phyloP scores from a whole-genome alignment of 2,888 invertebrate genomes.

The Chironomus riparius region DNA sequence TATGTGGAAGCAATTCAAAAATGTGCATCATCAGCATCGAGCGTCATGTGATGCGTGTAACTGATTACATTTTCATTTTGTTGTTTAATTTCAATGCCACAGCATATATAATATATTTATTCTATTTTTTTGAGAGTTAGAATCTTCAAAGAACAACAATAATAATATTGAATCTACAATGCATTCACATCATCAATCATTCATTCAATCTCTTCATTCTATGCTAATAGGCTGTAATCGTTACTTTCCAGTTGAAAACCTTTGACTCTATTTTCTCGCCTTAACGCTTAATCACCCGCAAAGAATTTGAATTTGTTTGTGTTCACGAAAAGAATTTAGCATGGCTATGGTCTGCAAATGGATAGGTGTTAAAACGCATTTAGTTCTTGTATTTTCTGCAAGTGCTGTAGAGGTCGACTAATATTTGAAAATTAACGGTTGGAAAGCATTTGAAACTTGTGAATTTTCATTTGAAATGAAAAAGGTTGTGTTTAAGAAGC shows the following conservation, averaged over 20 bases:
- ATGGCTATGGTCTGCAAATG: too few species aligned
- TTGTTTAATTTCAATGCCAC: not conserved
- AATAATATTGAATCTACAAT: too few species aligned
- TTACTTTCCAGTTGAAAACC: not conserved
- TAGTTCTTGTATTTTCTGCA: too few species aligned
- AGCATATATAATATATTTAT: not conserved
- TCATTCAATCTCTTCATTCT: not conserved
- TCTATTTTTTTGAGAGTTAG: not conserved
- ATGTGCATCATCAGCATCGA: not conserved
- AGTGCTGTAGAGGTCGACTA: too few species aligned
- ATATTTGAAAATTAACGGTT: too few species aligned
- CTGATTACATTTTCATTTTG: not conserved
- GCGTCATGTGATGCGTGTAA: not conserved
- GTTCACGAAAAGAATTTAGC: too few species aligned
- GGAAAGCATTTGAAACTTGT: too few species aligned
- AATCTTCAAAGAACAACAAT: too few species aligned
- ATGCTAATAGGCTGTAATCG: not conserved
- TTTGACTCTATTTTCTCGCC: conserved; percentile 3
- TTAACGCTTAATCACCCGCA: not conserved
- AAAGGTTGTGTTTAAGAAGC: too few species aligned
- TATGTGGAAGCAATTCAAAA: not conserved
- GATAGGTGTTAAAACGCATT: too few species aligned
- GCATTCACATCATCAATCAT: conserved; percentile 9
- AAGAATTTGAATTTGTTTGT: not conserved
- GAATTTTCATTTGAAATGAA: too few species aligned